These are phyloP conservation scores for Botia kubotai DNA, from an alignment of 2,797 vertebrate genomes.

Conservation along the genomic window DNA sequence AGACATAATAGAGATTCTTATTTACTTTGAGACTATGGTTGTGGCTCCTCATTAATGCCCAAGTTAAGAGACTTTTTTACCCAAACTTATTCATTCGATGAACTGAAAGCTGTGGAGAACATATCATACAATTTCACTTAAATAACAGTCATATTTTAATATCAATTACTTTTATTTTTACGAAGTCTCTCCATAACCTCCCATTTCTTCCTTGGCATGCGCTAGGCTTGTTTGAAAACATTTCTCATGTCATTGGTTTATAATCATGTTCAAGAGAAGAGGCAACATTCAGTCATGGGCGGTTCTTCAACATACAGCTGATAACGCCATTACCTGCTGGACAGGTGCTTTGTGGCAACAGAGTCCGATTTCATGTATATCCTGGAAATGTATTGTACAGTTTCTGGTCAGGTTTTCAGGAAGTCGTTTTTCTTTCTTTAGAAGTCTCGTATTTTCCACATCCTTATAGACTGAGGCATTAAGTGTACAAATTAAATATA, in stretches of 20 bases:
- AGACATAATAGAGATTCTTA: slow-evolving; percentile 16
- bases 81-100: background rate
- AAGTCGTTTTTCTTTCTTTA: too few relatives aligned
- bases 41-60: background rate
- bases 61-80: background rate
- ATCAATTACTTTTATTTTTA: background rate
- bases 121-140: background rate
- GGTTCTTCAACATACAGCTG: slow-evolving; percentile 36
- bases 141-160: background rate
- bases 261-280: slow-evolving; percentile 15
- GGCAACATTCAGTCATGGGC: slow-evolving; percentile 11
- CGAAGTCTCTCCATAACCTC: background rate
- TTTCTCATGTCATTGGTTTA: slow-evolving; percentile 34
- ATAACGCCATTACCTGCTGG: slow-evolving; percentile 62
- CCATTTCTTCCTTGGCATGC: background rate
- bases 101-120: background rate
- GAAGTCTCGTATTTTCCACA: too few relatives aligned
- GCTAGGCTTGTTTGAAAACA: slow-evolving; percentile 5
- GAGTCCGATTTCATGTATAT: background rate
- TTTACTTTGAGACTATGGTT: slow-evolving; percentile 15
- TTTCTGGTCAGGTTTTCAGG: background rate
- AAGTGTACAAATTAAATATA: slow-evolving; percentile 31
- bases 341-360: slow-evolving; percentile 53
- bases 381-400: background rate
- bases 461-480: slow-evolving; percentile 7